phyloP scores from a whole-genome alignment of 1,140 invertebrate species.

The Tetragonula clypearis region DNA sequence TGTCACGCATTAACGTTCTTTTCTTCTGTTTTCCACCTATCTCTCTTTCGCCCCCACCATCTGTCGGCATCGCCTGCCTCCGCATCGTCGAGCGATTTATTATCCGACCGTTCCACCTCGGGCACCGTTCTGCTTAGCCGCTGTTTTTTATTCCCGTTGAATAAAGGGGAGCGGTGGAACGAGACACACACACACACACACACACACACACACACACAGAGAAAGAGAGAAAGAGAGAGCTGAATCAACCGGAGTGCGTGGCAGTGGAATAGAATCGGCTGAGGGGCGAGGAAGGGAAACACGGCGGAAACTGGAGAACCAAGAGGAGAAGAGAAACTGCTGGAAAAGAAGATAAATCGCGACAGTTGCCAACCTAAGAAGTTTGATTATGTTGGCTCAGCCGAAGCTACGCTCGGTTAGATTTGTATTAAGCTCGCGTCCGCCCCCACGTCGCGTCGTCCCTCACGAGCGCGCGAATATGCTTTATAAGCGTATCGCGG shows the following conservation, averaged over 20 bases:
- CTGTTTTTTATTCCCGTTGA: conserved; percentile 59
- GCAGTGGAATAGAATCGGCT: not conserved
- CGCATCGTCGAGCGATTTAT: conserved; percentile 67
- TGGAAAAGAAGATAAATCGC: conserved; percentile 54
- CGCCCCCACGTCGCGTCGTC: not conserved
- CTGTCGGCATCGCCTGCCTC: conserved; percentile 56
- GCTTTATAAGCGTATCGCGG: conserved; percentile 46
- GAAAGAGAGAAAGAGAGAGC: not conserved
- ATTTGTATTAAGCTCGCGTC: conserved; percentile 41
- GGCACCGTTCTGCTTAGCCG: conserved; percentile 62
- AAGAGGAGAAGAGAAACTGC: conserved; percentile 11
- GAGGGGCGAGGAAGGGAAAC: conserved; percentile 20
- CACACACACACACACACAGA: no score
- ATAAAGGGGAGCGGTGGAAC: not conserved
- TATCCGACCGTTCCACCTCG: conserved; percentile 63
- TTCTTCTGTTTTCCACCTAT: conserved; percentile 41
- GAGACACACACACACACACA: no score
- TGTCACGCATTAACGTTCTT: conserved; percentile 35
- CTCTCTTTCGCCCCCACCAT: conserved; percentile 37
- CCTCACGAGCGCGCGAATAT: not conserved
- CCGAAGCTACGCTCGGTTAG: conserved; percentile 40
- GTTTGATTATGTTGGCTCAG: conserved; percentile 52
- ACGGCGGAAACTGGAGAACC: conserved; percentile 47
- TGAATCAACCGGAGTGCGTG: conserved; percentile 6
- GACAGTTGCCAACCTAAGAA: conserved; percentile 53